Conservation (phyloP, 2,113 vertebrate species). For the Archocentrus centrarchus region DNA sequence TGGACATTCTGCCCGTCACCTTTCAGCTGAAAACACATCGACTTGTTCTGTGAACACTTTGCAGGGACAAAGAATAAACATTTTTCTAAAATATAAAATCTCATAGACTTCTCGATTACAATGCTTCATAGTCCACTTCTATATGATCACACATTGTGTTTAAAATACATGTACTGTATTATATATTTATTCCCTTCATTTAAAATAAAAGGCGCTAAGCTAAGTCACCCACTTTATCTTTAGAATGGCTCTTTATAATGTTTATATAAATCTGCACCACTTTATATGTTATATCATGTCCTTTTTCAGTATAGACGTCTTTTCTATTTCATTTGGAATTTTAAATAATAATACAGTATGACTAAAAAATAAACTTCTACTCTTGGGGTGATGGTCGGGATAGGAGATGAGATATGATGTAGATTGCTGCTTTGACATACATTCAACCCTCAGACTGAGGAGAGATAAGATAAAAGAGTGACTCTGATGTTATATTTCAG, state of each 20-base stretch:
- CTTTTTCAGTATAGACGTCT: slow-evolving; percentile 13
- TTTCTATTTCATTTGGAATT: not conserved
- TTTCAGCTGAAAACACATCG: not conserved
- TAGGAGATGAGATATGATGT: not conserved
- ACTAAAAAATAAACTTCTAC: slow-evolving; percentile 41
- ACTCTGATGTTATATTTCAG: slow-evolving; percentile 2
- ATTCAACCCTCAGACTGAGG: slow-evolving; percentile 25
- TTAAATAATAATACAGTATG: slow-evolving; percentile 1
- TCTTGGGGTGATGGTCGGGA: not conserved
- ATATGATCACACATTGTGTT: not conserved
- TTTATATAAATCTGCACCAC: slow-evolving; percentile 4
- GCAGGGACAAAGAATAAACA: not conserved
- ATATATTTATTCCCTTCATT: slow-evolving; percentile 3
- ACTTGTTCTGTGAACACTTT: not conserved
- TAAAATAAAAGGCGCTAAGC: slow-evolving; percentile 9
- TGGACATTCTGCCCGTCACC: not conserved
- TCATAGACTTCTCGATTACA: not conserved
- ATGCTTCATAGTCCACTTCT: not conserved
- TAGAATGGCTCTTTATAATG: slow-evolving; percentile 40
- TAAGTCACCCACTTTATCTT: slow-evolving; percentile 3
- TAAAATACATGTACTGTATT: slow-evolving; percentile 19
- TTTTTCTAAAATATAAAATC: slow-evolving; percentile 14
- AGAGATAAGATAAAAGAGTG: not conserved
- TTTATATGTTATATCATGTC: slow-evolving; percentile 17
- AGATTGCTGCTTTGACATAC: slow-evolving; percentile 32